Evolutionary conservation across 2,113 vertebrate species (phyloP), one percentile per base, ranked within the genome.

Genomic region (Nycticryphes semicollaris): DNA sequence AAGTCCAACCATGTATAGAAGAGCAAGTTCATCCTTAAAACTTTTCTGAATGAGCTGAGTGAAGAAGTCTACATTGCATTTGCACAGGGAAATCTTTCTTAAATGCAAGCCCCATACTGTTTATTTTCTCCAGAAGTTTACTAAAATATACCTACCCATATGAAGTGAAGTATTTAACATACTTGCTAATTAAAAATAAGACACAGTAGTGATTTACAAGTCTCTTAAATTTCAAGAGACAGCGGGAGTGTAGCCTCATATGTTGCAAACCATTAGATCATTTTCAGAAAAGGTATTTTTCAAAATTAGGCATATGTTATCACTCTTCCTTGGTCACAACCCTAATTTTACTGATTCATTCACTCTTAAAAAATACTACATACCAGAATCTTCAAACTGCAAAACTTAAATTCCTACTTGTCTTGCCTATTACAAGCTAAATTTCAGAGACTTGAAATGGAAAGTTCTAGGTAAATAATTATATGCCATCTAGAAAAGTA

Each of bases 361-460:
- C 19, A 25, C 35, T 87, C 62, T 86, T 37, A 69, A n/a, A 47
- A n/a, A 57, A 72, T 18, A 4, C 68, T 94, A 68, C 83, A 14
- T 13, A 81, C 67, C 12, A 73, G 56, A 74, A 80, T 85, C 86
- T 74, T 74, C 6, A 11, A 14, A 79, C 77, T 88, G 77, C 39
- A 67, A 90, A 75, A 80, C 37, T 56, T 6, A 84, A 84, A 91
- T 63, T 94, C 37, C 35, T 31, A 67, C 41, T 70, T 85, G 15
- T 47, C 30, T 31, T 88, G 48, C 43, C 45, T 53, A 59, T 69
- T 59, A 76, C 30, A 89, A 7, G 25, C 14, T 68, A 30, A 67
- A 88, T 91, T 83, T 94, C 53, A 93, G 78, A 43, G 24, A 81
- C 20, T 59, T 75, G 73, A 87, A 91, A 94, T 53, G 11, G 67